Evolutionary conservation across 2,888 invertebrate genomes (phyloP), one percentile per base, ranked within the genome.

Genomic region (Leptothorax acervorum): DNA sequence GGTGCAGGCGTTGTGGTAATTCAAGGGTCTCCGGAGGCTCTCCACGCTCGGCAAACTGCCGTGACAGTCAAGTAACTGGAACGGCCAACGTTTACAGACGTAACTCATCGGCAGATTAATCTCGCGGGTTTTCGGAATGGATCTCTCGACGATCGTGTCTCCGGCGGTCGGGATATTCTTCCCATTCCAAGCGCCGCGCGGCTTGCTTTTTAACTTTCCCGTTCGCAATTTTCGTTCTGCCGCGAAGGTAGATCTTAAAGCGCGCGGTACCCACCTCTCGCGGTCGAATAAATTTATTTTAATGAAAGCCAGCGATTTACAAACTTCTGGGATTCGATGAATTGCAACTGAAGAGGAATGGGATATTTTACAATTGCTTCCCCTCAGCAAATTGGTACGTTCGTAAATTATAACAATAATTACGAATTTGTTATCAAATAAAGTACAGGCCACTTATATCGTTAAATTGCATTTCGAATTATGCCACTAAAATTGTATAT

Each of bases 11-110:
- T 12, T n/a, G 74, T 75, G 75, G 51, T 81, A 86, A 84, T 85
- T 85, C 87, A 87, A 83, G 79, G 63, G 82, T 84, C 88, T 85
- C 90, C 57, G 18, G 87, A 86, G 89, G 81, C 82, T 85, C 87
- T 88, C 83, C 87, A 85, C 63, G 85, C 60, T 86, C 88, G 87
- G 88, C 89, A 90, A 92, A 92, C 91, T 90, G 87, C 93, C 92
- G 91, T 92, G 90, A 92, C 92, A 92, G 87, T 92, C 93, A 93
- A 93, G 92, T 92, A 93, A 92, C 90, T 92, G 92, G 92, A 93
- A 93, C 92, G 90, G 91, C 88, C 90, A 87, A 88, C 90, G 85
- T 93, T 93, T 88, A 90, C 92, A 92, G 92, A 92, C 90, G 91
- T 89, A 89, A 92, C 86, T 86, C 82, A 87, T 86, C 82, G 74